Conservation (phyloP, 2,113 vertebrate genomes). For the Nesogale talazaci region DNA sequence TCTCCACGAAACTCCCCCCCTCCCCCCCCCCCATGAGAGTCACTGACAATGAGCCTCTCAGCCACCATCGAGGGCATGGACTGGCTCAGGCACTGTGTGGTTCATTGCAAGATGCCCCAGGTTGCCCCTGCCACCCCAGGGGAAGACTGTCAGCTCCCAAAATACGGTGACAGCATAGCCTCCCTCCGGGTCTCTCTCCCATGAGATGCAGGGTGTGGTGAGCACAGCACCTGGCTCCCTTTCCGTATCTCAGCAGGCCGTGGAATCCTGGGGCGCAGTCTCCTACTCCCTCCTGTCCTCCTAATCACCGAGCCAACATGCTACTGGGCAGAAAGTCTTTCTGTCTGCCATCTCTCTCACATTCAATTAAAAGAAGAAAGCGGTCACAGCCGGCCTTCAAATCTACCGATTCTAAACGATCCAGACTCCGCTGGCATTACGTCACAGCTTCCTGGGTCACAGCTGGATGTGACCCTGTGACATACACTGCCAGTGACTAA, state of each 20-base stretch:
- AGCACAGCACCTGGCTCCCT: rapidly evolving
- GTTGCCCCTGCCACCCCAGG: neutral
- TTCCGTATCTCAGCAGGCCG: neutral
- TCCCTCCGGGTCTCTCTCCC: neutral
- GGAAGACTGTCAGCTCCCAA: neutral
- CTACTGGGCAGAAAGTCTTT: neutral
- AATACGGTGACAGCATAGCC: neutral
- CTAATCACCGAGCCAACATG: neutral
- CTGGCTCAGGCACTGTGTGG: neutral
- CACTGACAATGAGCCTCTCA: neutral
- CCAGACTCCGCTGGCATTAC: neutral
- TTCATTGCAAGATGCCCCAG: neutral
- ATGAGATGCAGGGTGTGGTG: rapidly evolving
- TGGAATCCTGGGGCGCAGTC: rapidly evolving
- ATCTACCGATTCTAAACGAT: neutral
- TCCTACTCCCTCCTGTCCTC: too few species aligned
- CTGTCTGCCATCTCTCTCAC: neutral
- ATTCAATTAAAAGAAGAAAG: neutral
- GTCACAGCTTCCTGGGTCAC: neutral
- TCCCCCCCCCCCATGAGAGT: neutral
- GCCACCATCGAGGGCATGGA: neutral
- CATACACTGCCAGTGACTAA: neutral
- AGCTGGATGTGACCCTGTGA: neutral
- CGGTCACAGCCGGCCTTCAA: neutral
- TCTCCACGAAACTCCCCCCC: neutral